A percentile compares a stretch with the other conserved stretches of the same genome.
Evolutionary conservation across 1,140 invertebrate species (phyloP).

Genomic region (Drosophila paulistorum): DNA sequence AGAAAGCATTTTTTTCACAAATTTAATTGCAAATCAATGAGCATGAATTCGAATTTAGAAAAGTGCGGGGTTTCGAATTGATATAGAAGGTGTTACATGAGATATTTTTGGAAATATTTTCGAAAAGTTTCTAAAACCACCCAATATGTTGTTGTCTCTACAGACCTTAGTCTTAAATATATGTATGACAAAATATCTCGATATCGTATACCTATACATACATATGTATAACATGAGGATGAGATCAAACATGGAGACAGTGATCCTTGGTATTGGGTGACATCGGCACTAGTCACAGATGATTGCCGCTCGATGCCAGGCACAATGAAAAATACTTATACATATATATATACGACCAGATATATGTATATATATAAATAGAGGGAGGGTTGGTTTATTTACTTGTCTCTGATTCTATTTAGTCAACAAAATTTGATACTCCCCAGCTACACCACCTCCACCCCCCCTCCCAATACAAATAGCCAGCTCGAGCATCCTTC

Average conservation of each 20-base stretch:
- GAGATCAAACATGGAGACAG: background rate
- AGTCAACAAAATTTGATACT: conserved; percentile 50
- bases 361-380: conserved; percentile 17
- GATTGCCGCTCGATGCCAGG: conserved; percentile 1
- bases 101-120: no score
- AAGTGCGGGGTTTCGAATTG: no score
- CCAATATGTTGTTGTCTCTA: no score
- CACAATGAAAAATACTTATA: conserved; percentile 9
- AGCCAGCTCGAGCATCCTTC: conserved; percentile 60
- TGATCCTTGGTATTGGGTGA: conserved; percentile 34
- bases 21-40: no score
- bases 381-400: conserved; percentile 54
- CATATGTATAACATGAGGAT: no score
- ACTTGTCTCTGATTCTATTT: conserved; percentile 65
- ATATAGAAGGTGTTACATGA: no score
- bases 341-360: background rate
- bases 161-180: no score
- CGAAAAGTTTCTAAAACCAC: no score
- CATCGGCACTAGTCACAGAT: conserved; percentile 29
- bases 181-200: no score
- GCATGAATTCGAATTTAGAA: no score
- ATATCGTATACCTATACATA: no score
- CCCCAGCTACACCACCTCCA: background rate
- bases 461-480: background rate
- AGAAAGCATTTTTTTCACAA: no score